phyloP scores from a whole-genome alignment of 2,113 vertebrate genomes.

The Pelusios castaneus region DNA sequence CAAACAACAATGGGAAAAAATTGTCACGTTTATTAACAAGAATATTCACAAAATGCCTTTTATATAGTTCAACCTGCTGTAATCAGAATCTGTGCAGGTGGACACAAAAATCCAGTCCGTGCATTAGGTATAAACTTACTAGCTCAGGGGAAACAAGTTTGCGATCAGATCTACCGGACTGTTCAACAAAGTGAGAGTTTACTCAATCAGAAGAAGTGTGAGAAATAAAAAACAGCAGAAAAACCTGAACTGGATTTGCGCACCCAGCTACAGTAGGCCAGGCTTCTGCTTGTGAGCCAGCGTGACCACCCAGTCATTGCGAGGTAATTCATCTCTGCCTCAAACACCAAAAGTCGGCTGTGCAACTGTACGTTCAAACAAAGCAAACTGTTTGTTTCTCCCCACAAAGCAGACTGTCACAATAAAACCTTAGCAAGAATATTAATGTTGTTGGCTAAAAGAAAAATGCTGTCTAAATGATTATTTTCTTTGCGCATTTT shows the following conservation, averaged over 20 bases:
- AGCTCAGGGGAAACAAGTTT: not conserved
- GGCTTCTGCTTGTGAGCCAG: not conserved
- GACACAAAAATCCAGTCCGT: constrained; percentile 26
- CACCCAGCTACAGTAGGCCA: not conserved
- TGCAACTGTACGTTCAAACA: not conserved
- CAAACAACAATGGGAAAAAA: constrained; percentile 12
- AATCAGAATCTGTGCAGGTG: constrained; percentile 34
- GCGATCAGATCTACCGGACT: constrained; percentile 17
- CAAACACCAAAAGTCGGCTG: not conserved
- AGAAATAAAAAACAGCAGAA: not conserved
- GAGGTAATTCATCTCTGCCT: accelerated
- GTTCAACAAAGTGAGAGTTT: not conserved
- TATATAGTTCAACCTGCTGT: constrained; percentile 35
- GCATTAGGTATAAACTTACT: not conserved
- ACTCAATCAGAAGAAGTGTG: not conserved
- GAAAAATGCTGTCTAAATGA: constrained; percentile 64
- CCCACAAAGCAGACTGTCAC: not conserved
- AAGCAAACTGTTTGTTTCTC: constrained; percentile 7
- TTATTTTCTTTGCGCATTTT: constrained; percentile 72
- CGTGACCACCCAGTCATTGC: not conserved
- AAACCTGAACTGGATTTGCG: not conserved
- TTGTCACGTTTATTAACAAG: constrained; percentile 47
- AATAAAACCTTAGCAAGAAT: constrained; percentile 40
- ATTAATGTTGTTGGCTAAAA: constrained; percentile 54
- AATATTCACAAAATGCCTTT: constrained; percentile 54